Evolutionary conservation across 2,113 vertebrate genomes (phyloP).

Genomic region (Haplochromis burtoni): DNA sequence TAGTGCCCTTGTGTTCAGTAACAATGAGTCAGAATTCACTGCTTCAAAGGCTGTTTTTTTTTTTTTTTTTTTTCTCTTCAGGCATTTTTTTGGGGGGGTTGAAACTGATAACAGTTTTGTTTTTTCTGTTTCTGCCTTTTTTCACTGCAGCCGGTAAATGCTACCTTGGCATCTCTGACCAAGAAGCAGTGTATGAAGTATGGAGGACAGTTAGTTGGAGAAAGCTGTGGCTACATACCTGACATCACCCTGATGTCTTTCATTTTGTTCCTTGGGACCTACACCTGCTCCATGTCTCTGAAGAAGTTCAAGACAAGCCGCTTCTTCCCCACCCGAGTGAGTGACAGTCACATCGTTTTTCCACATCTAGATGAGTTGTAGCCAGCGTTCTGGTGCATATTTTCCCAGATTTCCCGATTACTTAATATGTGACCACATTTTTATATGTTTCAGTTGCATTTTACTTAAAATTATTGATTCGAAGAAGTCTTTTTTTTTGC

Average conservation of each 20-base stretch:
- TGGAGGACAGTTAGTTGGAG: constrained; percentile 77
- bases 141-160: constrained; percentile 57
- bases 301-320: constrained; percentile 97
- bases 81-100: background rate
- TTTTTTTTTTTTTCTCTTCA: background rate
- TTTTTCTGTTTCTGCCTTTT: background rate
- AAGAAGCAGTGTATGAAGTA: constrained; percentile 75
- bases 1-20: background rate
- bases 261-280: constrained; percentile 94
- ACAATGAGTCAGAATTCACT: background rate
- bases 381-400: background rate
- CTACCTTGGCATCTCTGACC: constrained; percentile 78
- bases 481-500: background rate
- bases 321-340: constrained; percentile 93
- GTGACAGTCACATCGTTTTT: background rate
- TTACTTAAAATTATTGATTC: background rate
- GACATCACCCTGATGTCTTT: constrained; percentile 98
- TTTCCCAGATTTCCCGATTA: background rate
- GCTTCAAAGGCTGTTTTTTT: background rate
- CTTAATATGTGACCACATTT: background rate
- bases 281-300: constrained; percentile 90
- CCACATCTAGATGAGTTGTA: background rate
- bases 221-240: constrained; percentile 80
- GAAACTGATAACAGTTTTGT: background rate
- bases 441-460: background rate